Base-by-base conservation (phyloP, 92 coral and sea anemone genomes). In the Palythoa heliodiscus region DNA sequence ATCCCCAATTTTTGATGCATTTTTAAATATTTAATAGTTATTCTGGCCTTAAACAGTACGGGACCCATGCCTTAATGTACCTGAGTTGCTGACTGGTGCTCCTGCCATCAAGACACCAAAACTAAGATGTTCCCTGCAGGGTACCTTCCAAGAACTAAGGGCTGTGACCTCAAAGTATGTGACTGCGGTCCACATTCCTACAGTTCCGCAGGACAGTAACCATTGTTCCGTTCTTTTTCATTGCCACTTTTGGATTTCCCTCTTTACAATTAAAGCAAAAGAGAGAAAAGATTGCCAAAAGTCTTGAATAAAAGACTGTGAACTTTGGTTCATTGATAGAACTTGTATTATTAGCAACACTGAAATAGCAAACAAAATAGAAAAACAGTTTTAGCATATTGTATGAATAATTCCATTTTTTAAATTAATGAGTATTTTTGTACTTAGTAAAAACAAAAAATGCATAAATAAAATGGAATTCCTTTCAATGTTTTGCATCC, bases 141-240 rank as follows among this genome's bases (percentile, higher is more conserved):
- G 12, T 39, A 76, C 48, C 58, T 22, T 67, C 71, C 71, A 67
- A 67, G 71, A 67, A 67, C 71, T 40, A 67, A 12, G 71, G 71
- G 71, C 71, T 67, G 71, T 67, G 71, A 67, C 38, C 71, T 7
- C 71, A 40, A 67, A 67, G 8, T 11, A 23, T 23, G 71, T n/a
- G 39, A 67, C 71, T 67, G 71, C 11, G 76, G 76, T n/a, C 73
- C 86, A 82, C 86, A 82, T 25, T 29, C 66, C 54, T 75, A n/a
- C 87, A 84, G 82, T 73, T 68, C 68, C 58, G 87, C 71, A 73
- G 55, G 53, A 84, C 87, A 73, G 87, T 84, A 7, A 84, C 87
- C 87, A 84, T 84, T 17, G 82, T 84, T 47, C 80, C 87, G 55
- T 84, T 84, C 55, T 58, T 61, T 25, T 73, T 71, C 87, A 54